Evolutionary conservation across 1,140 invertebrate genomes (phyloP).

Genomic region (Cardiocondyla obscurior): DNA sequence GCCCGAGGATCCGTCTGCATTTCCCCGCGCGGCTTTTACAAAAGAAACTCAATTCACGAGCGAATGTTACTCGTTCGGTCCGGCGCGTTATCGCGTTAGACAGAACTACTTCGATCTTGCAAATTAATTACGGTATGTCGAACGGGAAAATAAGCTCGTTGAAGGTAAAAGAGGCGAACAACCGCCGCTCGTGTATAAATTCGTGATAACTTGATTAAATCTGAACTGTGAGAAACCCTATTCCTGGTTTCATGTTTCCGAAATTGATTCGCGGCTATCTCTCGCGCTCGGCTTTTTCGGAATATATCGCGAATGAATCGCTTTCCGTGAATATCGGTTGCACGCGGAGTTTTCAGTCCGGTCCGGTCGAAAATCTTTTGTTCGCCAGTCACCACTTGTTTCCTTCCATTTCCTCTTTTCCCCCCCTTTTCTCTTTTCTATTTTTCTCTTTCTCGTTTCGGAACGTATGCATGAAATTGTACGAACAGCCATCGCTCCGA

Average conservation of each 20-base stretch:
- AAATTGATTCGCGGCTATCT: slow-evolving; percentile 58
- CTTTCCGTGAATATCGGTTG: slow-evolving; percentile 58
- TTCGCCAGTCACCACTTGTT: slow-evolving; percentile 39
- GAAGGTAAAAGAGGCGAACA: not conserved
- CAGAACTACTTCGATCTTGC: not conserved
- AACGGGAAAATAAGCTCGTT: no score
- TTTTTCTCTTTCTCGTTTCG: not conserved
- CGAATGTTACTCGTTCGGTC: not conserved
- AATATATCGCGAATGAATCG: slow-evolving; percentile 63
- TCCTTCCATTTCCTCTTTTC: not conserved
- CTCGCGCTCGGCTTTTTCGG: slow-evolving; percentile 40
- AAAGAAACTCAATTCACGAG: not conserved
- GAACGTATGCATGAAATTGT: slow-evolving; percentile 1
- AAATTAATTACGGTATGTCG: not conserved
- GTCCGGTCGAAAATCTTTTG: slow-evolving; percentile 49
- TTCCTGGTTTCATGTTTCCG: slow-evolving; percentile 1
- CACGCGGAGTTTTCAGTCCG: slow-evolving; percentile 52
- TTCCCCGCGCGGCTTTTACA: not conserved
- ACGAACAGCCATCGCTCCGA: slow-evolving; percentile 4
- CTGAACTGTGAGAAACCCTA: not conserved
- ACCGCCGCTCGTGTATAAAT: not conserved
- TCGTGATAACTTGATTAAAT: not conserved
- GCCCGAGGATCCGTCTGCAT: not conserved
- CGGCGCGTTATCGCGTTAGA: not conserved
- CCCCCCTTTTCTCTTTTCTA: no score